phyloP scores from a whole-genome alignment of 2,797 vertebrate species.

The Eulemur coronatus region DNA sequence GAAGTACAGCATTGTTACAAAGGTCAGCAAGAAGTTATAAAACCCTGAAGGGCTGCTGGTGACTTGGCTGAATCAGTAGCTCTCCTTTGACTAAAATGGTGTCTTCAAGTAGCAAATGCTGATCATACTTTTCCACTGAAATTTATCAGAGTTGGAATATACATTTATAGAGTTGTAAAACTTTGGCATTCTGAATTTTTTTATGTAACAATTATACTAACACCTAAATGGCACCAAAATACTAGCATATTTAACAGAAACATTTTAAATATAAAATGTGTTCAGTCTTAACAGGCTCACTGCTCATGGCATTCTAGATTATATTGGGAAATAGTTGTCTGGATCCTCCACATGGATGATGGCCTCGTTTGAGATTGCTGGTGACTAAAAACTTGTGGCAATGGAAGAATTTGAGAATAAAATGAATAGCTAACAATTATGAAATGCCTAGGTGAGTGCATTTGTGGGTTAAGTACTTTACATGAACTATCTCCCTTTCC shows the following conservation, averaged over 20 bases:
- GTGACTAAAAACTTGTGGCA: neutral
- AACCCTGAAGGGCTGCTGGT: neutral
- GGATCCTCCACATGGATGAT: neutral
- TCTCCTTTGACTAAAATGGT: neutral
- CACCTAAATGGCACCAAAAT: constrained; percentile 53
- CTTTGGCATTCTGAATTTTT: neutral
- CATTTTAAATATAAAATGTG: constrained; percentile 44
- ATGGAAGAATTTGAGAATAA: neutral
- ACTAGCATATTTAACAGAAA: constrained; percentile 49
- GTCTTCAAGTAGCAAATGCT: neutral
- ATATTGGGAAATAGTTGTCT: neutral
- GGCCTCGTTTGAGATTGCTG: neutral
- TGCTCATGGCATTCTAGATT: constrained; percentile 15
- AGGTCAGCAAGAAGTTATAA: neutral
- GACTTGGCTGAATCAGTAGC: neutral
- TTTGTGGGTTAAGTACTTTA: neutral
- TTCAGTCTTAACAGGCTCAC: neutral
- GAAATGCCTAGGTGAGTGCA: neutral
- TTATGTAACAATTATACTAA: neutral
- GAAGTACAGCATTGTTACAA: neutral
- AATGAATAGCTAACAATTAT: neutral
- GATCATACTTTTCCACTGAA: neutral
- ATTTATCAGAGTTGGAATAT: neutral
- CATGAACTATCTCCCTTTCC: neutral
- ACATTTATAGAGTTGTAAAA: constrained; percentile 34